Evolutionary conservation across 2,113 vertebrate genomes (phyloP).

Genomic region (Labeo catla): DNA sequence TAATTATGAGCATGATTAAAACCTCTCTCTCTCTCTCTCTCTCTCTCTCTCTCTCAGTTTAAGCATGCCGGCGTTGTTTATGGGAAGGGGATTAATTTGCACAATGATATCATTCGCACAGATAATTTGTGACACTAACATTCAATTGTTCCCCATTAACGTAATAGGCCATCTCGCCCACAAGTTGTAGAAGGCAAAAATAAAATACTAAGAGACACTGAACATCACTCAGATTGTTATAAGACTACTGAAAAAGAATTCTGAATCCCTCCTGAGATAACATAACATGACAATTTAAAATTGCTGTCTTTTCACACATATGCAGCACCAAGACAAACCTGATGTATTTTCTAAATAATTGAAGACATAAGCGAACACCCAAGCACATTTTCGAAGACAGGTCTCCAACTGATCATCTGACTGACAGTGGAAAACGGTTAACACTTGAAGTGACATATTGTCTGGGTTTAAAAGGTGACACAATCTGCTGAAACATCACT

Average conservation of each 20-base stretch:
- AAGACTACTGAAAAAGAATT: background rate
- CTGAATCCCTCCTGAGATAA: background rate
- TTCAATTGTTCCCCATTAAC: conserved; percentile 37
- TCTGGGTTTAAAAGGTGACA: conserved; percentile 45
- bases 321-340: background rate
- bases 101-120: conserved; percentile 27
- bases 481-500: conserved; percentile 49
- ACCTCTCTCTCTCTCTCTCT: conserved; percentile 12
- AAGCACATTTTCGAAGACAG: conserved; percentile 4
- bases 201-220: background rate
- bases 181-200: conserved; percentile 14
- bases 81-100: conserved; percentile 41
- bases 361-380: background rate
- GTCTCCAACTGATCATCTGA: conserved; percentile 22
- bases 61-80: conserved; percentile 36
- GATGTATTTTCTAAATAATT: conserved; percentile 20
- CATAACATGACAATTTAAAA: conserved; percentile 15
- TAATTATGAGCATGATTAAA: conserved; percentile 59
- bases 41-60: background rate
- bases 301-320: background rate
- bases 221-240: background rate
- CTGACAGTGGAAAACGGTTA: background rate
- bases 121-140: conserved; percentile 43
- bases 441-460: background rate
- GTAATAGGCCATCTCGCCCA: conserved; percentile 35